A percentile compares a stretch with the other conserved stretches of the same genome.
phyloP scores from a whole-genome alignment of 2,113 vertebrate species.

The Mastomys coucha region DNA sequence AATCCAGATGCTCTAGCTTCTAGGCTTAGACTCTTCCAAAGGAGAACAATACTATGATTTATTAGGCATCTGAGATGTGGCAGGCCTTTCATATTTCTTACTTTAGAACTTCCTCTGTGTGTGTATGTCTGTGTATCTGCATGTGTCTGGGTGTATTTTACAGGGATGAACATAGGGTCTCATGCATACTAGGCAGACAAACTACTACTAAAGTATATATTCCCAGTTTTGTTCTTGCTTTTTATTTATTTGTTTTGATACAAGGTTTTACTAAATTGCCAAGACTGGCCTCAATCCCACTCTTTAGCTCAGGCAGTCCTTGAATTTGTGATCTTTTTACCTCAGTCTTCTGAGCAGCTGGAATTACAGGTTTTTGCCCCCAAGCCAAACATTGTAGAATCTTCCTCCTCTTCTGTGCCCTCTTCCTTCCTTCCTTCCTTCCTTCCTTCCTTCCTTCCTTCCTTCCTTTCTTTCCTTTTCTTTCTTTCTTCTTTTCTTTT shows the following conservation, averaged over 20 bases:
- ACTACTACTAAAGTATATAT: not conserved
- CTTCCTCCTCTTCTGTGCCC: accelerated
- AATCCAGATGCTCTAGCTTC: not conserved
- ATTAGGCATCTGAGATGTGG: not conserved
- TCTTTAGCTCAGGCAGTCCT: not conserved
- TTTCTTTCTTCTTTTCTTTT: accelerated
- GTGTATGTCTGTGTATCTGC: not conserved
- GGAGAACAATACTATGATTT: not conserved
- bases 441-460: accelerated
- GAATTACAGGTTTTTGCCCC: not conserved
- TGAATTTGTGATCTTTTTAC: not conserved
- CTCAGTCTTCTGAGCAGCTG: not conserved
- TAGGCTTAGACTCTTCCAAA: not conserved
- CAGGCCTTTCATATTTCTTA: not conserved
- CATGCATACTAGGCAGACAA: not conserved
- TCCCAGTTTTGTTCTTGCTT: not conserved
- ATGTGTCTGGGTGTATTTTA: not conserved
- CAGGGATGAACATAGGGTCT: not conserved
- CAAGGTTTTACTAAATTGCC: not conserved
- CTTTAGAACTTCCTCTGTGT: not conserved
- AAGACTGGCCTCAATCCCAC: no score
- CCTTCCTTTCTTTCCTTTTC: not conserved
- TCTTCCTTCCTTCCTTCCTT: not conserved
- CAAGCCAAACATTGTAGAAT: not conserved
- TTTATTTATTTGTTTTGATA: not conserved